These are phyloP conservation scores for Perca fluviatilis DNA, from an alignment of 2,113 vertebrate species.

Conservation along the genomic window DNA sequence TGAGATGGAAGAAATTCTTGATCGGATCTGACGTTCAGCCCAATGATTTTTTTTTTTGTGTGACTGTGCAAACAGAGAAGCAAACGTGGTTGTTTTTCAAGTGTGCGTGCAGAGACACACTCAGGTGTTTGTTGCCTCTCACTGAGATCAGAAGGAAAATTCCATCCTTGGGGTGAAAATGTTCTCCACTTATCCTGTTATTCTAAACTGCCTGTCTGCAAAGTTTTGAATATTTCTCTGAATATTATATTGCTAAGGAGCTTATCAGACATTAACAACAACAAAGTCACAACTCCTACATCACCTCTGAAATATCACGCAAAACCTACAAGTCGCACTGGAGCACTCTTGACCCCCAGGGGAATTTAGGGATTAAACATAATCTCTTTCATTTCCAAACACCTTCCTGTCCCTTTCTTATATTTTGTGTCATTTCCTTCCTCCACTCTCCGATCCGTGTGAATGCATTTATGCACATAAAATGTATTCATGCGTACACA, in stretches of 20 bases:
- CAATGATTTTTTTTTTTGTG: constrained; percentile 57
- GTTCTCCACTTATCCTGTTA: constrained; percentile 50
- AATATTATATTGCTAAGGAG: constrained; percentile 53
- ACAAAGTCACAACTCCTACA: constrained; percentile 46
- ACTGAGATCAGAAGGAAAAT: constrained; percentile 53
- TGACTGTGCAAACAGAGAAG: constrained; percentile 46
- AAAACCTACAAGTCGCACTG: constrained; percentile 11
- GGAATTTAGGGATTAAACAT: constrained; percentile 42
- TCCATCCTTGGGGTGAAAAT: constrained; percentile 43
- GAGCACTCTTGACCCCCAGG: constrained; percentile 49
- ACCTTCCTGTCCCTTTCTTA: constrained; percentile 31
- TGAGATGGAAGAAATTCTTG: constrained; percentile 73
- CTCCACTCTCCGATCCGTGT: constrained; percentile 19
- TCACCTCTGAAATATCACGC: constrained; percentile 30
- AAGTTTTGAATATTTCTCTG: constrained; percentile 49
- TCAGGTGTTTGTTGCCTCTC: constrained; percentile 41
- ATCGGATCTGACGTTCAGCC: constrained; percentile 68
- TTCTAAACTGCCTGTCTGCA: constrained; percentile 39
- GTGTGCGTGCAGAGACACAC: constrained; percentile 4
- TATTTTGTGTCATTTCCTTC: constrained; percentile 41
- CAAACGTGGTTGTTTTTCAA: constrained; percentile 39
- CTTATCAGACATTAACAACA: constrained; percentile 56
- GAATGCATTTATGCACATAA: constrained; percentile 21
- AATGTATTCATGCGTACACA: constrained; percentile 37
- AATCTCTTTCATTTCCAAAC: constrained; percentile 54